Base-by-base conservation (phyloP, 2,797 vertebrate species). In the Xerus rutilus region DNA sequence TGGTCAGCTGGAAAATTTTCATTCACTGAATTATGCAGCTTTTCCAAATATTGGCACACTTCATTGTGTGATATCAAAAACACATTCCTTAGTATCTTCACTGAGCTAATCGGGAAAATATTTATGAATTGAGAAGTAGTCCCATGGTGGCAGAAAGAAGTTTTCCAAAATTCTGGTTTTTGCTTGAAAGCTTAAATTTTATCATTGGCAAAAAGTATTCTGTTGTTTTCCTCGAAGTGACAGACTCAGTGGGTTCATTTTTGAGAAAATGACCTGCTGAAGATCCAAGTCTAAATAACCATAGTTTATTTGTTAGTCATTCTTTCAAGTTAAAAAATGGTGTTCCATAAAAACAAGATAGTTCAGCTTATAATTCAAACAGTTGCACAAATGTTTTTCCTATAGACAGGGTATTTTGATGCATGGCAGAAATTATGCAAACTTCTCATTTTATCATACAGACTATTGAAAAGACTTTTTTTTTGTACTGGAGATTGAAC, bases 121-220 rank as follows among this genome's bases (percentile, higher is more conserved):
- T 69, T 76, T 89, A 12, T 85, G 59, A 83, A 57, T 83, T 93
- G 30, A 21, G 35, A 90, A 73, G 49, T 86, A 76, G 67, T 85
- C 85, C 69, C 47, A 47, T 86, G 62, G 69, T 77, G 47, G 32
- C 45, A 89, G 45, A 45, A 89, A n/a, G n/a, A 93, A 70, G 30
- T 83, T 95, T 89, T 86, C 45, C 20, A 81, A 78, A 92, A 89
- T 86, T 89, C 23, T 74, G 54, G 84, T 86, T 89, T 94, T 96
- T 86, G n/a, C 69, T 77, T 94, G 77, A 88, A 87, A 62, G 69
- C 39, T 78, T 78, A 88, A 23, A 65, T 84, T 28, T 91, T 86
- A 69, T 86, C 76, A 91, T 39, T 76, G 76, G 59, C 74, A 96
- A 64, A 45, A 83, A 62, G 54, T 62, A 21, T 39, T 59, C 72